Percentiles rank a stretch among this genome's conserved stretches.
These are phyloP conservation scores for Eulacestoma nigropectus DNA, from an alignment of 2,113 vertebrate species.

Conservation along the genomic window DNA sequence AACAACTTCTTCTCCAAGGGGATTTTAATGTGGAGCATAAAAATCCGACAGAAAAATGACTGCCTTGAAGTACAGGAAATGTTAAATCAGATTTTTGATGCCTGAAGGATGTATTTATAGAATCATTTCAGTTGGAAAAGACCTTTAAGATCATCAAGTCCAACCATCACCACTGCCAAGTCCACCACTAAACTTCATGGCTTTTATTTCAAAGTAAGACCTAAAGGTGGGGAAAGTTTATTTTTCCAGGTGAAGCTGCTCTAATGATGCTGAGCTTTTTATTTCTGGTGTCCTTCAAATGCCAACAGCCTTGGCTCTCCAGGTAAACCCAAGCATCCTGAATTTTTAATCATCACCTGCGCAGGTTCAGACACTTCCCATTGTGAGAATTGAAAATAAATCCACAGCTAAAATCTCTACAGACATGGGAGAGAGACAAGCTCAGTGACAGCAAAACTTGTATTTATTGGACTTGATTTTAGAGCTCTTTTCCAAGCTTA, in stretches of 20 bases:
- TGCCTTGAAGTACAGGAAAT: neutral
- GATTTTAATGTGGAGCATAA: neutral
- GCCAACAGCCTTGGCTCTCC: neutral
- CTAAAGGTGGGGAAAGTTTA: neutral
- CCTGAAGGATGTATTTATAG: neutral
- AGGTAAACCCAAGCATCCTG: neutral
- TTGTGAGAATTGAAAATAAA: neutral
- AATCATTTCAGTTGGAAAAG: neutral
- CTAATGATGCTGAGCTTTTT: neutral
- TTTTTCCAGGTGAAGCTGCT: neutral
- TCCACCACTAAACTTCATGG: neutral
- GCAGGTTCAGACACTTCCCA: neutral
- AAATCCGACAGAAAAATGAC: neutral
- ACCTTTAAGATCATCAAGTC: neutral
- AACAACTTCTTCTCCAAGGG: neutral
- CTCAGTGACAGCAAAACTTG: neutral
- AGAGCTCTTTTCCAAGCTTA: neutral
- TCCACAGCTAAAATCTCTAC: neutral
- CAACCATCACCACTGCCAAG: neutral
- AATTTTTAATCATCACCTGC: neutral
- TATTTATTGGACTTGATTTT: neutral
- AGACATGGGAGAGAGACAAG: neutral
- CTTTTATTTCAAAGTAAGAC: neutral
- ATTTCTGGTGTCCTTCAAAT: neutral
- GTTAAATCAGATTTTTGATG: neutral